Evolutionary conservation across 2,888 invertebrate species (phyloP).

Genomic region (Heliconius aoede): DNA sequence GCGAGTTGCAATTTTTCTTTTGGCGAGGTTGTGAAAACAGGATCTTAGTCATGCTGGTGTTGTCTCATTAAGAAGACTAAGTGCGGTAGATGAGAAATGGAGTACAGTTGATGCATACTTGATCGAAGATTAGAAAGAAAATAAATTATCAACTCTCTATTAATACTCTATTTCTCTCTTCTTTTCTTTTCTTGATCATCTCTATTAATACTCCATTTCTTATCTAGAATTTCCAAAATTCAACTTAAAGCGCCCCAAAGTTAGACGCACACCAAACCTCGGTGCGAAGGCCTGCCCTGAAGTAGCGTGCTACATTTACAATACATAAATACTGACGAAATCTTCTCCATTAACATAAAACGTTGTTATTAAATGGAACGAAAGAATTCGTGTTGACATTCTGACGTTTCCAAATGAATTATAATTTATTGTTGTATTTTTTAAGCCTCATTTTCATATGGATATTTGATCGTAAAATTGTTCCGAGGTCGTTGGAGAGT

Average conservation of each 20-base stretch:
- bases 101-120: no score
- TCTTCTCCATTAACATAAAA: constrained; percentile 35
- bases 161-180: no score
- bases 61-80: background rate
- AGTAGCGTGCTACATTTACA: constrained; percentile 5
- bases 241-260: no score
- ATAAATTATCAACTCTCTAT: no score
- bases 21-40: no score
- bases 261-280: background rate
- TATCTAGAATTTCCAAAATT: background rate
- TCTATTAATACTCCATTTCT: no score
- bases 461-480: constrained; percentile 4
- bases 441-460: constrained; percentile 6
- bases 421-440: background rate
- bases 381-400: constrained; percentile 30
- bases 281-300: background rate
- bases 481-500: background rate
- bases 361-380: constrained; percentile 32
- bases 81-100: no score
- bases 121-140: no score
- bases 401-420: constrained; percentile 26
- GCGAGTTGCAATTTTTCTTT: no score
- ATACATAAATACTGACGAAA: constrained; percentile 23
- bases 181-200: no score
- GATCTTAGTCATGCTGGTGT: no score